Percentiles rank a stretch among this genome's conserved stretches.
These are phyloP conservation scores for Diplogasteroides magnus DNA, from an alignment of 1,140 invertebrate species.

Conservation along the genomic window DNA sequence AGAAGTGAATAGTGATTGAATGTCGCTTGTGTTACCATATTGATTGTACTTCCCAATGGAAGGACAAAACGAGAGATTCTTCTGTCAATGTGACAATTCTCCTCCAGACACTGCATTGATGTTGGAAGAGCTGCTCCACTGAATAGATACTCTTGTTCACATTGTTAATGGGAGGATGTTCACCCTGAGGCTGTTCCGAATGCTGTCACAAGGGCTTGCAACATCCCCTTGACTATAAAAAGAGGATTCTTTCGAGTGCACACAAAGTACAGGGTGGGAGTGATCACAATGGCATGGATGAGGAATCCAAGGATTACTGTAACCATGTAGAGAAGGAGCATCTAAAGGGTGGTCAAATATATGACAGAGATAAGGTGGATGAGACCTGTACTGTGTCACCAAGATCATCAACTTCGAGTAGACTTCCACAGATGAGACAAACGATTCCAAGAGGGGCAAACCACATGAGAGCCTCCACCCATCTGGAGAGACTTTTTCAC, in stretches of 20 bases:
- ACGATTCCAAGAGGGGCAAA: constrained; percentile 80
- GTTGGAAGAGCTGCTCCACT: constrained; percentile 88
- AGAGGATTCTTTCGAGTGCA: constrained; percentile 80
- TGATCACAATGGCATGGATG: constrained; percentile 78
- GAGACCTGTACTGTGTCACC: constrained; percentile 66
- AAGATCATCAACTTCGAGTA: constrained; percentile 75
- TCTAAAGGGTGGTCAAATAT: too few species aligned
- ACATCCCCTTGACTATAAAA: constrained; percentile 74
- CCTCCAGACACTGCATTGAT: constrained; percentile 86
- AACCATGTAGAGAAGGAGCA: constrained; percentile 77
- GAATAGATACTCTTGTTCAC: constrained; percentile 27
- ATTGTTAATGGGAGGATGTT: too few species aligned
- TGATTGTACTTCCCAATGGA: constrained; percentile 65
- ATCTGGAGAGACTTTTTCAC: constrained; percentile 43
- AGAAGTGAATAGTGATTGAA: neutral
- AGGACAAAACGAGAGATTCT: constrained; percentile 73
- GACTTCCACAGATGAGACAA: constrained; percentile 83
- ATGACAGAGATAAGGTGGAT: neutral
- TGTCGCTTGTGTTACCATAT: constrained; percentile 56
- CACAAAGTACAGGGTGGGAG: constrained; percentile 76
- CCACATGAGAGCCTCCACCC: constrained; percentile 50
- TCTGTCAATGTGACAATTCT: constrained; percentile 78
- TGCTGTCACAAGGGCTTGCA: constrained; percentile 78
- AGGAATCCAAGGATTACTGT: constrained; percentile 77
- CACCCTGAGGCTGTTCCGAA: constrained; percentile 77